These are phyloP conservation scores for Mormyrus hasselquistii DNA, from an alignment of 2,797 vertebrate genomes.

Conservation along the genomic window DNA sequence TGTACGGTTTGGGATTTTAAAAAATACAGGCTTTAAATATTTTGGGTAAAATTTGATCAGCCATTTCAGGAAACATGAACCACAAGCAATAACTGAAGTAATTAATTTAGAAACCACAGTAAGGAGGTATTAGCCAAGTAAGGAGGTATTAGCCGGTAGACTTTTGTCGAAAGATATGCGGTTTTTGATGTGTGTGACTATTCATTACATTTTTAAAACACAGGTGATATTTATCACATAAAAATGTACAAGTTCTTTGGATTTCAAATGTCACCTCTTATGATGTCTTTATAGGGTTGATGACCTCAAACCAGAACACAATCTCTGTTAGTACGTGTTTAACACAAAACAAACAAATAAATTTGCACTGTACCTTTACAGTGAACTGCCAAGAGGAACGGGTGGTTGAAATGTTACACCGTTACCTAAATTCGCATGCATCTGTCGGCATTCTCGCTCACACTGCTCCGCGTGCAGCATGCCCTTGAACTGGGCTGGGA, in stretches of 20 bases:
- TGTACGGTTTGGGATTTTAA: neutral
- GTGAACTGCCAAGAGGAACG: constrained; percentile 66
- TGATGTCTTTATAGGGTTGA: constrained; percentile 39
- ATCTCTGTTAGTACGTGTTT: constrained; percentile 63
- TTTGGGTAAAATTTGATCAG: constrained; percentile 34
- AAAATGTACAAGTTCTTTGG: constrained; percentile 77
- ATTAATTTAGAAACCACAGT: constrained; percentile 49
- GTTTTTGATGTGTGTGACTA: constrained; percentile 42
- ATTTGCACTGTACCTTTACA: constrained; percentile 73
- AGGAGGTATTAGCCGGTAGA: constrained; percentile 18
- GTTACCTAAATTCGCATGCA: constrained; percentile 75
- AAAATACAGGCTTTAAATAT: neutral
- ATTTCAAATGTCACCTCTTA: constrained; percentile 73
- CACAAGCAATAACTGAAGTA: constrained; percentile 46
- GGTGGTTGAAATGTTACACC: constrained; percentile 65
- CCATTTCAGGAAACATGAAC: constrained; percentile 41
- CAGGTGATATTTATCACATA: constrained; percentile 44
- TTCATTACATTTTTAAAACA: constrained; percentile 44
- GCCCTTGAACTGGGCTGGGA: constrained; percentile 72
- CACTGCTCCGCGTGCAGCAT: constrained; percentile 38
- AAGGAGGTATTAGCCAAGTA: constrained; percentile 28
- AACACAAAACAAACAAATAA: constrained; percentile 80
- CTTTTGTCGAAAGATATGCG: constrained; percentile 34
- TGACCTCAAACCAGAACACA: constrained; percentile 61
- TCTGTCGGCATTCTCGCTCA: constrained; percentile 57